Conservation (phyloP, 1,140 invertebrate genomes). For the Cydia splendana region DNA sequence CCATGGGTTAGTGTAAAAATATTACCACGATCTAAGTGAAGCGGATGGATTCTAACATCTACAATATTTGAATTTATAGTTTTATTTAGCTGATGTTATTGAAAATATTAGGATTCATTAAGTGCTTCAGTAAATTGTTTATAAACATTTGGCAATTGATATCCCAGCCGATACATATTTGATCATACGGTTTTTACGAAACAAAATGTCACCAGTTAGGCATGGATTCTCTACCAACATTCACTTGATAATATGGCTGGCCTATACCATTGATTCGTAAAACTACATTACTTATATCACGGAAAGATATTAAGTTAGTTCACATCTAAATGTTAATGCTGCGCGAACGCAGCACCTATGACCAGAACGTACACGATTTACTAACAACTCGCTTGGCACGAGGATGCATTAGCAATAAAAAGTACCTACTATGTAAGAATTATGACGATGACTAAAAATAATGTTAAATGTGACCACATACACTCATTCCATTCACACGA, state of each 20-base stretch:
- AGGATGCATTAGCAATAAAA: slow-evolving; percentile 56
- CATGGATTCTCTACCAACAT: not conserved
- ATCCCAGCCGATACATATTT: not conserved
- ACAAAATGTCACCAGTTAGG: not conserved
- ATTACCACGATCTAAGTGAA: not conserved
- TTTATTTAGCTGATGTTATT: not conserved
- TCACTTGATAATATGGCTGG: slow-evolving; percentile 38
- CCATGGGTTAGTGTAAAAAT: slow-evolving; percentile 10
- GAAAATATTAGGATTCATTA: not conserved
- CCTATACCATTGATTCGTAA: slow-evolving; percentile 37
- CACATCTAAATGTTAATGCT: slow-evolving; percentile 48
- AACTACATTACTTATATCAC: slow-evolving; percentile 43
- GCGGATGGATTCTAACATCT: not conserved
- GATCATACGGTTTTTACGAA: slow-evolving; percentile 4
- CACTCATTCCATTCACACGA: slow-evolving; percentile 69
- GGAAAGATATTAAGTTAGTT: slow-evolving; percentile 50
- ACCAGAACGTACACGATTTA: slow-evolving; percentile 75
- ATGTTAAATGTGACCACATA: slow-evolving; percentile 65
- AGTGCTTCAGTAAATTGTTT: not conserved
- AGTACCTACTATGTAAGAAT: slow-evolving; percentile 61
- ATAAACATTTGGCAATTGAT: not conserved
- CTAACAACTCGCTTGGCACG: slow-evolving; percentile 64
- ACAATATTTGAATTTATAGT: not conserved
- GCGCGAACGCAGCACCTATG: slow-evolving; percentile 60
- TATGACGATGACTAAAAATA: slow-evolving; percentile 64